Conservation (phyloP, 2,888 invertebrate genomes). For the Torymus tubicola region DNA sequence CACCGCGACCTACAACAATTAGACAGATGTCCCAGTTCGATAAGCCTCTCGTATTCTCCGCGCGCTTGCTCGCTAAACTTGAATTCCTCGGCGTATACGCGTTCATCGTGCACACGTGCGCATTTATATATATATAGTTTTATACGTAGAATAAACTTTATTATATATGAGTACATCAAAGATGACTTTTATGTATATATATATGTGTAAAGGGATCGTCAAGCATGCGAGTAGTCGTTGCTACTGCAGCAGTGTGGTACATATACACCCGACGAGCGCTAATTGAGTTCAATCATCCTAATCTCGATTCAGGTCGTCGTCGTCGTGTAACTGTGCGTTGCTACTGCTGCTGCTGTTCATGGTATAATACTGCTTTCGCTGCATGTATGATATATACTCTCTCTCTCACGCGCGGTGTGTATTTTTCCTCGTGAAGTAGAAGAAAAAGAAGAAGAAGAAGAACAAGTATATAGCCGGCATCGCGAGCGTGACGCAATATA, state of each 20-base stretch:
- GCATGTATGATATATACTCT: no score
- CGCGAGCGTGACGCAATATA: not conserved
- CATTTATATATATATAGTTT: not conserved
- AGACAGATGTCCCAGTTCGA: conserved; percentile 43
- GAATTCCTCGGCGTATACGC: not conserved
- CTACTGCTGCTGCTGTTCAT: no score
- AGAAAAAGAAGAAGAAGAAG: not conserved
- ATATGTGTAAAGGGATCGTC: no score
- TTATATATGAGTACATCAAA: no score
- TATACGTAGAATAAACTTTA: no score
- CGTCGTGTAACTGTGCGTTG: no score
- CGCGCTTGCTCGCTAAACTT: not conserved
- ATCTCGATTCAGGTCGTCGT: conserved; percentile 49
- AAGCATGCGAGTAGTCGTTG: no score
- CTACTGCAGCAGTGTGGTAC: not conserved
- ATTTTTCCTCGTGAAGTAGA: no score
- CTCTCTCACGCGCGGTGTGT: not conserved
- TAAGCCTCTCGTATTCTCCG: not conserved
- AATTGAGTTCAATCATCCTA: conserved; percentile 58
- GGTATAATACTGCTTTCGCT: no score
- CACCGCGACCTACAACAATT: conserved; percentile 10
- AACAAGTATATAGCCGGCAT: not conserved
- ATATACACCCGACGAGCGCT: conserved; percentile 8
- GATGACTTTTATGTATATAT: no score
- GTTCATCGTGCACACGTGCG: not conserved